A percentile compares a stretch with the other conserved stretches of the same genome.
Evolutionary conservation across 2,113 vertebrate species (phyloP).

Genomic region (Ia io): DNA sequence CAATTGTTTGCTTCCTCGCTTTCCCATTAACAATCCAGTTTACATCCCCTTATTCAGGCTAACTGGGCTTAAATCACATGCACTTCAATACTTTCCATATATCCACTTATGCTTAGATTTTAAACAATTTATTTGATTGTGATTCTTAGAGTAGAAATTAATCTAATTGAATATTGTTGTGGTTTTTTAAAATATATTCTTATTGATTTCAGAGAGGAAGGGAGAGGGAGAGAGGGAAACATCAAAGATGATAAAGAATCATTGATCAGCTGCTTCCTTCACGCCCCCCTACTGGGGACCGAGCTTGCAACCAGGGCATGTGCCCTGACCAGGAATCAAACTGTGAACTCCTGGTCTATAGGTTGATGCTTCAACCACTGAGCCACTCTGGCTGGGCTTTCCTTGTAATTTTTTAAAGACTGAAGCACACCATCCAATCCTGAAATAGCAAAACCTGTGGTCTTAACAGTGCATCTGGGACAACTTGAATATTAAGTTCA

Average conservation of each 20-base stretch:
- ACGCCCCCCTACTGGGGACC: too few relatives aligned
- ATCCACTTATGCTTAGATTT: neutral
- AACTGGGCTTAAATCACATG: neutral
- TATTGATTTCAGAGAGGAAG: too few relatives aligned
- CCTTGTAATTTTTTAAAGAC: neutral
- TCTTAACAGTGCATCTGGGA: constrained; percentile 11
- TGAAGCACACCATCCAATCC: neutral
- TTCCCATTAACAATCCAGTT: neutral
- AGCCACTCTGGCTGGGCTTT: too few relatives aligned
- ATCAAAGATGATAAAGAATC: too few relatives aligned
- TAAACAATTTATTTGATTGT: neutral
- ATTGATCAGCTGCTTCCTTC: too few relatives aligned
- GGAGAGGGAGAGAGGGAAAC: too few relatives aligned
- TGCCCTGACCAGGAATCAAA: too few relatives aligned
- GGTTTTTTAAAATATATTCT: neutral
- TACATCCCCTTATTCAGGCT: neutral
- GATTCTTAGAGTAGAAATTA: neutral
- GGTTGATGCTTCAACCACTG: too few relatives aligned
- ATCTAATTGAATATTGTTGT: neutral
- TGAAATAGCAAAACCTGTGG: neutral
- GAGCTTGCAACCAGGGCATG: too few relatives aligned
- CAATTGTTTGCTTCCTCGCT: neutral
- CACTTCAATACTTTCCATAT: neutral
- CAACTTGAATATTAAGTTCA: constrained; percentile 63
- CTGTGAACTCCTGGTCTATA: too few relatives aligned